Evolutionary conservation across 2,888 invertebrate species (phyloP).

Genomic region (Rambutsinella grinnellia): DNA sequence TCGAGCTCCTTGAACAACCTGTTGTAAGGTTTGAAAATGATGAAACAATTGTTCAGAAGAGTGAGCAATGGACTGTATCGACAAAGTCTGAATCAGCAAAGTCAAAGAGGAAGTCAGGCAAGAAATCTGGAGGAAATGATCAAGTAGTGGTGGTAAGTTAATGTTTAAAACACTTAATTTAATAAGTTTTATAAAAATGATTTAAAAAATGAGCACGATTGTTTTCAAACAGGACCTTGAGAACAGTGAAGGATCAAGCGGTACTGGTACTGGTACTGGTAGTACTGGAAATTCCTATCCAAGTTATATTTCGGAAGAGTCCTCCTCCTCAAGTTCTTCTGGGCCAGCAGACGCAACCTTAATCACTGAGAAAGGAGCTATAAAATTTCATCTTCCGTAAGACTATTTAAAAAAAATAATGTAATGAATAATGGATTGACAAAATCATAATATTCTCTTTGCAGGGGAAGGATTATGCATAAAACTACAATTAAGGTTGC

Average conservation of each 20-base stretch:
- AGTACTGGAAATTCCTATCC: background rate
- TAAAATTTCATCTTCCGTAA: constrained; percentile 50
- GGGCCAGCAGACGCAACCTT: constrained; percentile 10
- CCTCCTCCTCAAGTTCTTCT: background rate
- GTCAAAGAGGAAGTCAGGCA: background rate
- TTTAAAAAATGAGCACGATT: background rate
- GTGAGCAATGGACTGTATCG: background rate
- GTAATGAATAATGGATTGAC: background rate
- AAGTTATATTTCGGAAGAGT: background rate
- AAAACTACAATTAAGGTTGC: constrained; percentile 64
- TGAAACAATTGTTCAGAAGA: background rate
- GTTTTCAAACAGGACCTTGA: too few relatives aligned
- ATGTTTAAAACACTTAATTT: constrained; percentile 5
- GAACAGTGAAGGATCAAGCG: too few relatives aligned
- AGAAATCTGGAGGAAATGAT: background rate
- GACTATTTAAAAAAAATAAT: background rate
- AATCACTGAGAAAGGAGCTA: constrained; percentile 48
- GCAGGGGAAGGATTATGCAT: constrained; percentile 61
- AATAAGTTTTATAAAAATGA: background rate
- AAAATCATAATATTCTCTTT: background rate
- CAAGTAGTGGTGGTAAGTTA: background rate
- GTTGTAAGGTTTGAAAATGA: background rate
- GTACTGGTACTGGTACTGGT: too few relatives aligned
- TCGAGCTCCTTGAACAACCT: too few relatives aligned
- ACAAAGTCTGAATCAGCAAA: background rate